Percentiles rank a stretch among this genome's conserved stretches.
Evolutionary conservation across 2,113 vertebrate species (phyloP).

Genomic region (Zapus hudsonius): DNA sequence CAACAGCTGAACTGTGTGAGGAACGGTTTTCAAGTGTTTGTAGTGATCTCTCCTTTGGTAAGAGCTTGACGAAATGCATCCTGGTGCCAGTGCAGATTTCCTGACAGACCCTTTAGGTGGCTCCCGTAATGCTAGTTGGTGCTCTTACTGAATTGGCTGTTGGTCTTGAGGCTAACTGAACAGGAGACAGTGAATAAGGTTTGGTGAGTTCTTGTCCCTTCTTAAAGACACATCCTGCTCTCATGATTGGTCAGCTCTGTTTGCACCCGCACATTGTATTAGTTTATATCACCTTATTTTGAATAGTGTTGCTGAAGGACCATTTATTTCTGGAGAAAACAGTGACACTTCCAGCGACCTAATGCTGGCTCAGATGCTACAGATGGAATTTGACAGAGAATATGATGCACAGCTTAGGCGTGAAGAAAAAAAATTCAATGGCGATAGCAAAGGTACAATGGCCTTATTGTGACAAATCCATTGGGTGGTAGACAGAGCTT

Average conservation of each 20-base stretch:
- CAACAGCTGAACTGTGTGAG: slow-evolving; percentile 1
- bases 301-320: slow-evolving; percentile 86
- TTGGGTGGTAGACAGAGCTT: slow-evolving; percentile 36
- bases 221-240: background rate
- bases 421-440: slow-evolving; percentile 97
- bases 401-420: slow-evolving; percentile 95
- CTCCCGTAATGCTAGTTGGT: background rate
- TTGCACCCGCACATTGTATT: background rate
- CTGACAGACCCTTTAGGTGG: background rate
- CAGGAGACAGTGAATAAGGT: background rate
- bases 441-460: slow-evolving; percentile 95
- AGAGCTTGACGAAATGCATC: background rate
- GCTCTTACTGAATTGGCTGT: background rate
- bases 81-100: background rate
- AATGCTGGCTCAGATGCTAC: slow-evolving; percentile 97
- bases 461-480: background rate
- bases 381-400: slow-evolving; percentile 98
- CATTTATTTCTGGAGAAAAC: slow-evolving; percentile 85
- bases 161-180: background rate
- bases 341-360: slow-evolving; percentile 94
- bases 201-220: background rate
- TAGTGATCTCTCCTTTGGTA: background rate
- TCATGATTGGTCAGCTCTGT: slow-evolving; percentile 14
- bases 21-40: slow-evolving; percentile 28
- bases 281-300: slow-evolving; percentile 61